Evolutionary conservation across 1,140 invertebrate species (phyloP).

Genomic region (Tetramorium alpestre): DNA sequence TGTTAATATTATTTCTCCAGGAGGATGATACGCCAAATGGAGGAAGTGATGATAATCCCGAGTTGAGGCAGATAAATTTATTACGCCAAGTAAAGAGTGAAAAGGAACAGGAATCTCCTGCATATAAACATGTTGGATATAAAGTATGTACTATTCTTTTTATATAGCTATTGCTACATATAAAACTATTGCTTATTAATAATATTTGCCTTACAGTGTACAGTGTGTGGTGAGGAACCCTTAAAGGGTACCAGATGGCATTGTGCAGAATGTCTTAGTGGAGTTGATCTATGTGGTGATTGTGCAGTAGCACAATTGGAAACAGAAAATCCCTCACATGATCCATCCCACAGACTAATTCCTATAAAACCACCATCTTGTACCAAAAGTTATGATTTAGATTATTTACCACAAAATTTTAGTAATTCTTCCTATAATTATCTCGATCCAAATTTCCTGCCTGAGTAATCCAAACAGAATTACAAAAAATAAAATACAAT

Average conservation of each 20-base stretch:
- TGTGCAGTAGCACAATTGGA: slow-evolving; percentile 83
- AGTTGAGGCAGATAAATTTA: slow-evolving; percentile 83
- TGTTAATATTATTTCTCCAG: slow-evolving; percentile 58
- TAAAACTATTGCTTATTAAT: background rate
- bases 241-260: slow-evolving; percentile 90
- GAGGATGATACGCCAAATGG: slow-evolving; percentile 74
- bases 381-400: slow-evolving; percentile 80
- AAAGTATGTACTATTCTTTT: slow-evolving; percentile 83
- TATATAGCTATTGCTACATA: background rate
- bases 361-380: slow-evolving; percentile 75
- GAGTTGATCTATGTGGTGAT: slow-evolving; percentile 86
- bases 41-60: slow-evolving; percentile 74
- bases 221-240: slow-evolving; percentile 89
- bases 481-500: slow-evolving; percentile 16
- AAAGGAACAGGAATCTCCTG: slow-evolving; percentile 75
- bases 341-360: slow-evolving; percentile 81
- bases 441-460: slow-evolving; percentile 86
- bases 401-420: slow-evolving; percentile 84
- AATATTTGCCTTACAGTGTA: slow-evolving; percentile 86
- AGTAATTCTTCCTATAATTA: slow-evolving; percentile 84
- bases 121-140: slow-evolving; percentile 81
- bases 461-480: slow-evolving; percentile 72
- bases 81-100: slow-evolving; percentile 84
- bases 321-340: slow-evolving; percentile 81
- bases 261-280: slow-evolving; percentile 87